These are phyloP conservation scores for Cryptoblepharus egeriae DNA, from an alignment of 2,797 vertebrate genomes.

Conservation along the genomic window DNA sequence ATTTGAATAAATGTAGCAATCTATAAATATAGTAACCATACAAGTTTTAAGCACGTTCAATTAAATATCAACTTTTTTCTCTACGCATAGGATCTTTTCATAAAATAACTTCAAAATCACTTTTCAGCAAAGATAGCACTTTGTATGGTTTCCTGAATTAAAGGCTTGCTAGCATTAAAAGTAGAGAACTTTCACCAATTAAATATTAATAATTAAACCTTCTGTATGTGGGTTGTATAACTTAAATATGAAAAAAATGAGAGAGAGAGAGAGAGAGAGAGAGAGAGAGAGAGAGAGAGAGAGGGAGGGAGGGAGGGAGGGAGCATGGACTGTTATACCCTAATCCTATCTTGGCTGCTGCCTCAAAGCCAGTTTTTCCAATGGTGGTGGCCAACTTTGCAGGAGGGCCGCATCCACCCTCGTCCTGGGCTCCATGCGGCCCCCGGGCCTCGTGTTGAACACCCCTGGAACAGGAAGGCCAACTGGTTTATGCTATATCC, in stretches of 20 bases:
- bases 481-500: no score
- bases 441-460: no score
- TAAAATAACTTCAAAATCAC: slow-evolving; percentile 4
- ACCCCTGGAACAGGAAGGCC: no score
- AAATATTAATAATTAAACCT: slow-evolving; percentile 11
- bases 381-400: no score
- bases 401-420: no score
- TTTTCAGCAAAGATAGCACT: slow-evolving; percentile 13
- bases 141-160: slow-evolving; percentile 11
- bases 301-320: no score
- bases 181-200: neutral
- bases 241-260: slow-evolving; percentile 11
- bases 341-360: no score
- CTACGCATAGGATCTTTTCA: slow-evolving; percentile 1
- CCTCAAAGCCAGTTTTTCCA: no score
- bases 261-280: neutral
- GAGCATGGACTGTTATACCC: no score
- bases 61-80: slow-evolving; percentile 32
- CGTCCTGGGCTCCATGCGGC: no score
- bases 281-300: neutral
- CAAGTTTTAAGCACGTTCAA: slow-evolving; percentile 27
- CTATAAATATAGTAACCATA: slow-evolving; percentile 24
- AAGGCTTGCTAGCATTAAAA: slow-evolving; percentile 1
- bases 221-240: slow-evolving; percentile 9
- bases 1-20: neutral